Evolutionary conservation across 2,113 vertebrate species (phyloP).

Genomic region (Canis aureus): DNA sequence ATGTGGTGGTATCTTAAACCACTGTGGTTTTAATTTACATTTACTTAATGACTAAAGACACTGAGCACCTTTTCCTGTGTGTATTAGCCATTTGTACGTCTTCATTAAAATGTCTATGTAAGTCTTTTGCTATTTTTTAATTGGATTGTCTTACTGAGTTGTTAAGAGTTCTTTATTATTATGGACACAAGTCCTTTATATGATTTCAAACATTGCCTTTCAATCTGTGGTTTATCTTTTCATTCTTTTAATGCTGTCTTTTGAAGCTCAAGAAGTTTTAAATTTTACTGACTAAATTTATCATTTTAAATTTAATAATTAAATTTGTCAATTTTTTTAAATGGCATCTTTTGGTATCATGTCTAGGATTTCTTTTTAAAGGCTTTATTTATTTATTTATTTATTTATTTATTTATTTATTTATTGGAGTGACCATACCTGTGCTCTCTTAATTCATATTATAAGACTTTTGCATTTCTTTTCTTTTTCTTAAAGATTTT

Average conservation of each 20-base stretch:
- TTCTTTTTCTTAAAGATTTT: too few species aligned
- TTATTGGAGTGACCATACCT: not conserved
- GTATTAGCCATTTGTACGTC: not conserved
- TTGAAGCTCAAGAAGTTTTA: not conserved
- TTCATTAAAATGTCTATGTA: not conserved
- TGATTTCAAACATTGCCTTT: conserved; percentile 29
- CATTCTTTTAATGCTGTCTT: not conserved
- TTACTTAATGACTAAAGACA: not conserved
- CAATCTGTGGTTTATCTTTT: not conserved
- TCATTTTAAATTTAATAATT: not conserved
- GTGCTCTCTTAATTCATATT: not conserved
- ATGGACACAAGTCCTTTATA: not conserved
- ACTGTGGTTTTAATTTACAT: not conserved
- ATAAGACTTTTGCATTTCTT: not conserved
- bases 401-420: not conserved
- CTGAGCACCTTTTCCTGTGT: not conserved
- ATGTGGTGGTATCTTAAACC: not conserved
- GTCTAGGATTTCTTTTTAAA: not conserved
- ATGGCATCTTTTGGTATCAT: not conserved
- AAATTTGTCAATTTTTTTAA: not conserved
- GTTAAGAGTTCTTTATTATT: not conserved
- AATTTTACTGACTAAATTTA: not conserved
- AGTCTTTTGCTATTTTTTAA: not conserved
- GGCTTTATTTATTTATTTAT: not conserved
- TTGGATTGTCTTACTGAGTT: not conserved